Evolutionary conservation across 2,797 vertebrate genomes (phyloP), one percentile per base, ranked within the genome.

Genomic region (Alca torda): DNA sequence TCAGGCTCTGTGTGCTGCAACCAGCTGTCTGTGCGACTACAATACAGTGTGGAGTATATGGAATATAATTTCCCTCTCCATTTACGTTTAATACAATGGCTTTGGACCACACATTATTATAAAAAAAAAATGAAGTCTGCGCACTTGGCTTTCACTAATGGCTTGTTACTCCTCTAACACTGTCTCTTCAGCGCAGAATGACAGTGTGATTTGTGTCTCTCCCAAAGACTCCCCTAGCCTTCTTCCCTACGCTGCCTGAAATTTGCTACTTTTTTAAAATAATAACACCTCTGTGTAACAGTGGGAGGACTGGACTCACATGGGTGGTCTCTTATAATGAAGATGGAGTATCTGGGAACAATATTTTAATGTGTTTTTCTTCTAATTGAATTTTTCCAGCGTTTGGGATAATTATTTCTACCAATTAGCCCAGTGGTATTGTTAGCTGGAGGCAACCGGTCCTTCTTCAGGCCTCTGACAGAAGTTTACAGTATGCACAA

Each of bases 341-440:
- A 96, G 95, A 95, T 89, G 91, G 73, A 79, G 63, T 96, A 97
- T 95, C 94, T 96, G 94, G 93, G 88, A 97, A 97, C 86, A 94
- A 93, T 92, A 95, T 97, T 95, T 95, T 94, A 96, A 91, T 92
- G 92, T 76, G 69, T 16, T 95, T 96, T 96, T 54, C 83, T 95
- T 94, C 92, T 97, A 96, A 97, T 97, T 97, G 95, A 93, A 67
- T 93, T 95, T 97, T 97, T 96, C 65, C 92, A 97, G 70, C 11
- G 30, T 96, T 97, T 96, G 70, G 87, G 91, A 88, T 96, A 97
- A 97, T 97, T 97, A 95, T 96, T 97, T 93, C 96, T 95, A 95
- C 95, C 97, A 97, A 97, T 97, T 97, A 97, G 93, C 86, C 95
- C 69, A 45, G 61, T 80, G 91, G 94, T 94, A 96, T 96, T 97